phyloP scores from a whole-genome alignment of 2,113 vertebrate species.

The Bubalus kerabau region DNA sequence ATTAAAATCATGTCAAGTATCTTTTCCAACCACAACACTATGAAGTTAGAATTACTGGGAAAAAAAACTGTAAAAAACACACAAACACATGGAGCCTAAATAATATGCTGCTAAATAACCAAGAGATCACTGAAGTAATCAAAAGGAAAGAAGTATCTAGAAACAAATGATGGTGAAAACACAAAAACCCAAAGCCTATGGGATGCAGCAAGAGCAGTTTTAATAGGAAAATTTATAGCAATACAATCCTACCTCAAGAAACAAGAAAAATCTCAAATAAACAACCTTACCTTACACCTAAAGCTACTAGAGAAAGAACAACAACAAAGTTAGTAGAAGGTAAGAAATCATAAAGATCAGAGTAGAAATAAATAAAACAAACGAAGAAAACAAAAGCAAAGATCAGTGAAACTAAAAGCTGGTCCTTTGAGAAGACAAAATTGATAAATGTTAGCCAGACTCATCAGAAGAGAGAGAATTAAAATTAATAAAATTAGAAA shows the following conservation, averaged over 20 bases:
- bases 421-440: not conserved
- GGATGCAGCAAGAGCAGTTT: not conserved
- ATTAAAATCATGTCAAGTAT: not conserved
- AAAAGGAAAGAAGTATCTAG: not conserved
- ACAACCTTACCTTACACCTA: not conserved
- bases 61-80: not conserved
- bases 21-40: not conserved
- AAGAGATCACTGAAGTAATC: not conserved
- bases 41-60: not conserved
- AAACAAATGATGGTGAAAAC: not conserved
- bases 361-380: not conserved
- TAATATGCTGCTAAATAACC: not conserved
- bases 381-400: not conserved
- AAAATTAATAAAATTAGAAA: not conserved
- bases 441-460: not conserved
- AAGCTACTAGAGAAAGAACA: not conserved
- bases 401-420: not conserved
- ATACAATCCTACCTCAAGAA: not conserved
- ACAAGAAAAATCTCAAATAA: not conserved
- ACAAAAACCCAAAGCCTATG: not conserved
- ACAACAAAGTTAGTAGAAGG: not conserved
- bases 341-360: not conserved
- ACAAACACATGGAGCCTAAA: not conserved
- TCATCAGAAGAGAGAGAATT: not conserved
- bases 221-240: not conserved